Evolutionary conservation across 1,140 invertebrate genomes (phyloP), one percentile per base, ranked within the genome.

Genomic region (Bombus turneri): DNA sequence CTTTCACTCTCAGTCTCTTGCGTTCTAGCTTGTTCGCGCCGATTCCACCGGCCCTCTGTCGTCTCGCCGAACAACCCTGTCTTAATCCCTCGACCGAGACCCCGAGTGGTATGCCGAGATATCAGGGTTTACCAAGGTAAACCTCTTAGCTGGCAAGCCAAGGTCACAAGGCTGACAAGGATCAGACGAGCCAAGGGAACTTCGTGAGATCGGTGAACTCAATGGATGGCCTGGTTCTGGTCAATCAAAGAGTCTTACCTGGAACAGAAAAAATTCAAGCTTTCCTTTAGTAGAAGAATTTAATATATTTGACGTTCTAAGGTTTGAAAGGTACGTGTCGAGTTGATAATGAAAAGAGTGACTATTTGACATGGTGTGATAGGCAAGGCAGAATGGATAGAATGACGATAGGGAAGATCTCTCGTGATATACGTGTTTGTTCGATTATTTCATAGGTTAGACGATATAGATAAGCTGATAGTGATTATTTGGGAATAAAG

Each of bases 101-200:
- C 78, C 75, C 80, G 89, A 88, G 72, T 90, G 86, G 81, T 90
- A 91, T 90, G 66, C 81, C 87, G 84, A 90, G 89, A 88, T 90
- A 90, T 66, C 84, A 25, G 37, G 84, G 89, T 90, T 88, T 86
- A 85, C 78, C 84, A 82, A 88, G 81, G 87, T 91, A 91, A 90
- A 90, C 84, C 83, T 88, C 89, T 90, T 91, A 90, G 81, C 74
- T 57, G 64, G 28, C 75, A 25, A 84, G 86, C 88, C 88, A 91
- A 91, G 89, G 90, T 91, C 87, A 81, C 71, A n/a, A 22, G 59
- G 71, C 81, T 79, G 74, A 85, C 39, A 47, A 77, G 68, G 4
- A 68, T 25, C 41, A n/a, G 43, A 59, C 43, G 57, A 82, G 41
- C 15, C 47, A 59, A 86, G 66, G 22, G 62, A 81, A 41, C 62